Evolutionary conservation across 1,140 invertebrate genomes (phyloP), one percentile per base, ranked within the genome.

Genomic region (Thaumetopoea pityocampa): DNA sequence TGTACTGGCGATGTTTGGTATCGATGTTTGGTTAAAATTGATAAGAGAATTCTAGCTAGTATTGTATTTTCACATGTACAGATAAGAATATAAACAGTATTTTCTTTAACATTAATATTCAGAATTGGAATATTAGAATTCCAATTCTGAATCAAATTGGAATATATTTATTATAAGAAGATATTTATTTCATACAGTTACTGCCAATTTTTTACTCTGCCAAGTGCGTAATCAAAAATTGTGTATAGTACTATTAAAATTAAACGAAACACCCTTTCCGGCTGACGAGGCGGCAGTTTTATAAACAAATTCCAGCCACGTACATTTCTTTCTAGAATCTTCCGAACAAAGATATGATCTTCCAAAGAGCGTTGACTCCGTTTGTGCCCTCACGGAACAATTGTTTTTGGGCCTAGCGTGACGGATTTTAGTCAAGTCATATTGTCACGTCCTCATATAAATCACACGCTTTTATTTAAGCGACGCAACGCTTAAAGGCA

Each of bases 181-280:
- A n/a, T 30, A 12, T 40, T 29, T 35, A 45, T 51, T 47, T 44
- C 54, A 32, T 51, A 19, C 51, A 46, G 51, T 47, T 45, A 61
- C 36, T 68, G 63, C 67, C 67, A 73, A 73, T 51, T 38, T 47
- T 47, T 32, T 38, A 33, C 27, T 20, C 27, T 7, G 36, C 44
- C 56, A 53, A 62, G 49, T 41, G 28, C 37, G 50, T 51, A 38
- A 50, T 51, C 36, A 46, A n/a, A n/a, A n/a, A n/a, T 35, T 40
- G 14, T 15, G 32, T 38, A 38, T 24, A 32, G 28, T 41, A 41
- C 37, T 32, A 23, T 41, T 41, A 23, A 30, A 32, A 32, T 28
- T 19, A 17, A 35, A 35, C 20, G 19, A 30, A 19, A 32, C 16
- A 24, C 19, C 23, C 28, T 41, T 20, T 19, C 29, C 16, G 18